Conservation (phyloP, 2,797 vertebrate genomes). For the Mormyrops boulengeri region DNA sequence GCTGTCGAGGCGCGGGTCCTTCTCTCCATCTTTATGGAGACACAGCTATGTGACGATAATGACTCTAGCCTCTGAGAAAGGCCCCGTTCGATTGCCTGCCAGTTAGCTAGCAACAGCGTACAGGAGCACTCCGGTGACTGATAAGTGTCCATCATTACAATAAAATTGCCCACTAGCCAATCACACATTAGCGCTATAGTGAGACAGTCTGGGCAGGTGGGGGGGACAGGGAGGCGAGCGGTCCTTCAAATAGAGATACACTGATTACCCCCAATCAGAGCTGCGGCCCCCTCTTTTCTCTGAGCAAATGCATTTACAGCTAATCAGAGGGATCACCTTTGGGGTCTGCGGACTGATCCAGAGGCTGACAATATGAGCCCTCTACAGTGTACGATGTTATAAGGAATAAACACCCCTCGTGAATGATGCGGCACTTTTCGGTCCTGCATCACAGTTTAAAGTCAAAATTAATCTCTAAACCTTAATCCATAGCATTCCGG, state of each 20-base stretch:
- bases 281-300: too few relatives aligned
- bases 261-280: slow-evolving; percentile 7
- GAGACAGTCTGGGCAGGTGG: background rate
- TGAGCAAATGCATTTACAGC: background rate
- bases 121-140: background rate
- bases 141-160: background rate
- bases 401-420: background rate
- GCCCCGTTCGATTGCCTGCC: background rate
- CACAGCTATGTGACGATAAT: background rate
- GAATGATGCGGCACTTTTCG: background rate
- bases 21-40: background rate
- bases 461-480: background rate
- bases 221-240: too few relatives aligned
- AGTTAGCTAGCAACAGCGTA: background rate
- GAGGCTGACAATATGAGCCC: background rate
- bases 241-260: background rate
- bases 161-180: background rate
- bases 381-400: background rate
- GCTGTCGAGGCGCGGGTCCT: background rate
- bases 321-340: background rate
- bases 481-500: background rate
- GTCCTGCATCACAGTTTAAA: background rate
- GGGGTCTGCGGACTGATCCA: background rate
- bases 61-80: background rate
- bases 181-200: background rate